These are phyloP conservation scores for Penaeus vannamei DNA, from an alignment of 1,140 invertebrate genomes.

Conservation along the genomic window DNA sequence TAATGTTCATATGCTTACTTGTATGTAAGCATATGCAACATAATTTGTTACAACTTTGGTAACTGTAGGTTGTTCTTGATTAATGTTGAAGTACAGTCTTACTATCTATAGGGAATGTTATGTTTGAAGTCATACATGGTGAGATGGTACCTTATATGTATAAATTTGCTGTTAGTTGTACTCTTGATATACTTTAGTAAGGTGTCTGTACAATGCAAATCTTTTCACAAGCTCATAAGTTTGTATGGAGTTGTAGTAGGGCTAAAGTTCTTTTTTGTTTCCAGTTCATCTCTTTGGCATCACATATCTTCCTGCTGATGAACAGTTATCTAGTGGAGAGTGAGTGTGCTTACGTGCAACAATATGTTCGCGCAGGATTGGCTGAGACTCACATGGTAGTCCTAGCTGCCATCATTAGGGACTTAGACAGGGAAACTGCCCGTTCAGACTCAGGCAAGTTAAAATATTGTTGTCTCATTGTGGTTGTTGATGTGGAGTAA, in stretches of 20 bases:
- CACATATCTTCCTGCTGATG: constrained; percentile 84
- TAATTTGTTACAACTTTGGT: neutral
- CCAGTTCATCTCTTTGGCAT: constrained; percentile 85
- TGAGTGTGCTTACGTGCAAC: constrained; percentile 75
- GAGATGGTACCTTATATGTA: too few relatives aligned
- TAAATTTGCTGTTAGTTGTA: too few relatives aligned
- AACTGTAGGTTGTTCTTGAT: too few relatives aligned
- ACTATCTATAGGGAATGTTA: too few relatives aligned
- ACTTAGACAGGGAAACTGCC: constrained; percentile 87
- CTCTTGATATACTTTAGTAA: too few relatives aligned
- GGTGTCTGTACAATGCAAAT: too few relatives aligned
- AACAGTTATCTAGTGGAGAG: constrained; percentile 81
- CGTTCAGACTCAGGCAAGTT: constrained; percentile 82
- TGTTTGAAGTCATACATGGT: too few relatives aligned
- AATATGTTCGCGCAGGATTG: constrained; percentile 78
- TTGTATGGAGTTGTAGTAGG: neutral
- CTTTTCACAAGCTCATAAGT: neutral
- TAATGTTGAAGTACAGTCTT: too few relatives aligned
- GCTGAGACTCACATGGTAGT: constrained; percentile 86
- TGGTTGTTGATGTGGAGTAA: neutral
- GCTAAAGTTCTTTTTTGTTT: constrained; percentile 68
- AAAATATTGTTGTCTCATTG: neutral
- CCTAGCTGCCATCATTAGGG: constrained; percentile 86
- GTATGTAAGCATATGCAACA: neutral
- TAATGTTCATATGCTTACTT: neutral